These are phyloP conservation scores for Philotrypesis tridentata DNA, from an alignment of 1,140 invertebrate species.

Conservation along the genomic window DNA sequence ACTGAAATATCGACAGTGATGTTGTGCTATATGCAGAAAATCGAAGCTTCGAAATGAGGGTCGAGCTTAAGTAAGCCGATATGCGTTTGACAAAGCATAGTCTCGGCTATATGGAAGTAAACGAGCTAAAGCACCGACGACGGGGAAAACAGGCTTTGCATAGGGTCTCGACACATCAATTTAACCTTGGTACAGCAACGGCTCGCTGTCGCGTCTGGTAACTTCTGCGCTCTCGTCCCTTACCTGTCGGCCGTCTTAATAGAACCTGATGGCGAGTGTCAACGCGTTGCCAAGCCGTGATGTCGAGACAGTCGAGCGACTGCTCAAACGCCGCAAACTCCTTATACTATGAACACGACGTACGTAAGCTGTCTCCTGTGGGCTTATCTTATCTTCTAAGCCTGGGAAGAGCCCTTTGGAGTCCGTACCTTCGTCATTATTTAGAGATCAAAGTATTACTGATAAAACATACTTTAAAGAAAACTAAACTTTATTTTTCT, in stretches of 20 bases:
- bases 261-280: slow-evolving; percentile 22
- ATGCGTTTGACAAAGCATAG: slow-evolving; percentile 15
- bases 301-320: background rate
- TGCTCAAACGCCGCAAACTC: background rate
- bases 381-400: background rate
- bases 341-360: background rate
- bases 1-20: too few relatives aligned
- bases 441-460: too few relatives aligned
- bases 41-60: background rate
- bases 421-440: background rate
- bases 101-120: background rate
- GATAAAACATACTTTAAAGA: too few relatives aligned
- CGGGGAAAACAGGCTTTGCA: slow-evolving; percentile 59
- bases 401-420: background rate
- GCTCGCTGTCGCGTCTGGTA: slow-evolving; percentile 9
- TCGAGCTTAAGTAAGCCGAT: slow-evolving; percentile 52
- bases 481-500: too few relatives aligned
- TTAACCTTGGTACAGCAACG: slow-evolving; percentile 15
- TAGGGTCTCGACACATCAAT: slow-evolving; percentile 51
- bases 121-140: slow-evolving; percentile 49
- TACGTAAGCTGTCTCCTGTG: background rate
- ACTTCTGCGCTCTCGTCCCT: slow-evolving; percentile 13
- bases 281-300: background rate
- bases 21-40: background rate
- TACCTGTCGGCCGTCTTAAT: slow-evolving; percentile 26